Evolutionary conservation across 2,113 vertebrate genomes (phyloP), one percentile per base, ranked within the genome.

Genomic region (Himantopus leucocephalus): DNA sequence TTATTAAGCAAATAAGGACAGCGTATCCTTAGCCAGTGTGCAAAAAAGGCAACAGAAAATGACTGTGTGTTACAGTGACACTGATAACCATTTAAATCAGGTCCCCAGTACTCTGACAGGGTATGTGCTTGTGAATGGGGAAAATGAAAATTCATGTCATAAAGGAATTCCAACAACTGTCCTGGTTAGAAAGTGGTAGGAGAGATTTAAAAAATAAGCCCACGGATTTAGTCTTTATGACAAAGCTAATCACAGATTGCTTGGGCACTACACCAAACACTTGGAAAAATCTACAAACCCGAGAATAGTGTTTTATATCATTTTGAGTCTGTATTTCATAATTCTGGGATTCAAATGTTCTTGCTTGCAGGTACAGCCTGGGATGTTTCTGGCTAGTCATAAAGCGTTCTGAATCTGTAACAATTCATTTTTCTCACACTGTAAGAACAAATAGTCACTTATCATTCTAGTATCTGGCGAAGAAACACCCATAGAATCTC

Each of bases 1-100:
- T 97, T 94, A 97, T 94, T 97, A 94, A 91, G 81, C 77, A 96
- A 97, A 95, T 94, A 96, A 96, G 91, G 84, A 80, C 2, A 55
- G 83, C 47, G 21, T 39, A 87, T 82, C 80, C 88, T 94, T 55
- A 94, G 78, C 92, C 85, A 86, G 55, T 7, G 67, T 82, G 77
- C 55, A 73, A 81, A 94, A 84, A 77, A 88, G 70, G 71, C 77
- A 90, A 71, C 34, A 78, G 91, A 92, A 96, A 94, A 94, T 68
- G 59, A 43, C 34, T 72, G 70, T 63, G 92, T 72, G 60, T 41
- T 88, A 35, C 48, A 70, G 67, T 41, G 91, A 85, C 74, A 85
- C 81, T 91, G 92, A 91, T 76, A 95, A 85, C 74, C 77, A 66
- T 53, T 92, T 60, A 76, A 97, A 95, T 92, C 60, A 88, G 71